Evolutionary conservation across 2,113 vertebrate species (phyloP).

Genomic region (Rallus limicola): DNA sequence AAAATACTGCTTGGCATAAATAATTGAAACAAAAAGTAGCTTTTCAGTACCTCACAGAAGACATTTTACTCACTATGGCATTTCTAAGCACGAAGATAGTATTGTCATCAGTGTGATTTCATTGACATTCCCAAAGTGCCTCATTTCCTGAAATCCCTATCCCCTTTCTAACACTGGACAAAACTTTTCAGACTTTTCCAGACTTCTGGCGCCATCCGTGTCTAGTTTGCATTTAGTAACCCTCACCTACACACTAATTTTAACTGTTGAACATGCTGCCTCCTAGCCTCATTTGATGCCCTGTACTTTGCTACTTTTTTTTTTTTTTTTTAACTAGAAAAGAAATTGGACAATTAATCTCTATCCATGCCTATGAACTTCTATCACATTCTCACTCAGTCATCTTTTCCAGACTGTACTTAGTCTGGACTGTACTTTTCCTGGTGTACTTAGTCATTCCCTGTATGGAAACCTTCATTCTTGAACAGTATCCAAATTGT

Average conservation of each 20-base stretch:
- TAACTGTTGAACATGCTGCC: not conserved
- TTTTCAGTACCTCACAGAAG: not conserved
- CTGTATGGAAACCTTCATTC: not conserved
- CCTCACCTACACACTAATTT: not conserved
- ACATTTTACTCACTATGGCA: not conserved
- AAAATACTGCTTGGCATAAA: not conserved
- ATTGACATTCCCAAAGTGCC: not conserved
- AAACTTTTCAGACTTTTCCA: not conserved
- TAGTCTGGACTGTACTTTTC: too few species aligned
- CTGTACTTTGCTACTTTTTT: not conserved
- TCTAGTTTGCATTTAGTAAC: not conserved
- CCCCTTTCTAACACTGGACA: not conserved
- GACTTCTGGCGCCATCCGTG: not conserved
- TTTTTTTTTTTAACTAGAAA: not conserved
- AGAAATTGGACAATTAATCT: not conserved
- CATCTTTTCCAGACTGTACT: not conserved
- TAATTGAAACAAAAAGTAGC: not conserved
- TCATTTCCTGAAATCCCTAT: not conserved
- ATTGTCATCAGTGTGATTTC: not conserved
- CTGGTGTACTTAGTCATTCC: constrained; percentile 12
- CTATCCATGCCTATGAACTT: not conserved
- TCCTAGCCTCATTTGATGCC: not conserved
- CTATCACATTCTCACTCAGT: not conserved
- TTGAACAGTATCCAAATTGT: constrained; percentile 31
- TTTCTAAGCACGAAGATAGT: not conserved